Evolutionary conservation across 1,140 invertebrate species (phyloP).

Genomic region (Stenopsyche tienmushanensis): DNA sequence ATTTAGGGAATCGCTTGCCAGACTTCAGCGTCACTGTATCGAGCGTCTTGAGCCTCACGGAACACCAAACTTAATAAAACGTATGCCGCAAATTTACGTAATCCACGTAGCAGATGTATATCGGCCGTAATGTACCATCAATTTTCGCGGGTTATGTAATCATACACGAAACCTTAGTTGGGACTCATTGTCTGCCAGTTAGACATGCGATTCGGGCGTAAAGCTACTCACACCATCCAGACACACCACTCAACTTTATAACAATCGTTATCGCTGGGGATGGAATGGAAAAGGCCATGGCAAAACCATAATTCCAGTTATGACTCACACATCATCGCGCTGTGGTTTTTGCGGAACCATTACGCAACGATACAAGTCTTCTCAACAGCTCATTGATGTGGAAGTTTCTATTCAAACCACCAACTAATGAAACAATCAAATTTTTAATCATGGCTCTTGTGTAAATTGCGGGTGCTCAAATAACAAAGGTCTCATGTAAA

Average conservation of each 20-base stretch:
- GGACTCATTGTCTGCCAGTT: slow-evolving; percentile 14
- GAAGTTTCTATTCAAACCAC: no score
- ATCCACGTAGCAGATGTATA: not conserved
- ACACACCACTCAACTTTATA: slow-evolving; percentile 22
- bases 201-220: slow-evolving; percentile 26
- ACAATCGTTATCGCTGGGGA: slow-evolving; percentile 22
- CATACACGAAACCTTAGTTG: slow-evolving; percentile 12
- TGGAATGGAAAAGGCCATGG: not conserved
- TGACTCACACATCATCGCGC: no score
- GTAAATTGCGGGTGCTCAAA: no score
- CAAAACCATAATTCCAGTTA: slow-evolving; percentile 1
- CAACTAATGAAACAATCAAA: no score
- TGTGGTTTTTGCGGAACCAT: no score
- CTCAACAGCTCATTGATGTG: no score
- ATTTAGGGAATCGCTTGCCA: no score
- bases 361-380: no score
- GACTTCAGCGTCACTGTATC: no score
- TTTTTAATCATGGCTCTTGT: no score
- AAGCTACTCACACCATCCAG: slow-evolving; percentile 12
- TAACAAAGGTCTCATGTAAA: no score
- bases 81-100: slow-evolving; percentile 5
- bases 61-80: not conserved
- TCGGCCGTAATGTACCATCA: slow-evolving; percentile 7
- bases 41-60: no score
- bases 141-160: slow-evolving; percentile 10